Base-by-base conservation (phyloP, 2,113 vertebrate species). In the Machaerirhynchus nigripectus region DNA sequence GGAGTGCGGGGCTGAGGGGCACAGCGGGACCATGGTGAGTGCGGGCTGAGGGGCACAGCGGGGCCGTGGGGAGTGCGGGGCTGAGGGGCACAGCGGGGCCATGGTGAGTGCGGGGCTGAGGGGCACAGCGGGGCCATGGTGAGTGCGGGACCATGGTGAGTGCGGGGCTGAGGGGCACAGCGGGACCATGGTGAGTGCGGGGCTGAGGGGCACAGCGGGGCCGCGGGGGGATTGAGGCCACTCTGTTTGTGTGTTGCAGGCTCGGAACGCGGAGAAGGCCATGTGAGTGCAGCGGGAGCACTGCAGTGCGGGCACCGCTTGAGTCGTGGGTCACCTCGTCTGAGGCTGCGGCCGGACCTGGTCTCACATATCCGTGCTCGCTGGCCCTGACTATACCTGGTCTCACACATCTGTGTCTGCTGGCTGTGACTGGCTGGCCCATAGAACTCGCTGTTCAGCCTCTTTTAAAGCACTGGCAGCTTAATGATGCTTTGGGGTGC, bases 371-470 rank as follows among this genome's bases (percentile, higher is more conserved):
- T n/a, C 55, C 0, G 5, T 20, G 40, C 5, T 42, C 2, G 10
- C 60, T n/a, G 52, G 35, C 50, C 11, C 13, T 42, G 33, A 1
- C 47, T 15, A 5, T 6, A 1, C 12, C 15, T 24, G 23, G 5
- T 14, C 7, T 65, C 30, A 6, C 33, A 18, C 39, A 2, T 3
- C 2, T 4, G 20, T n/a, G 42, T 16, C 24, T 23, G 14, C 33
- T 9, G 61, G 23, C 60, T 5, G 7, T 20, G 73, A 6, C 52
- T 65, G 10, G 9, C 44, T 68, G 15, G 13, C 40, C 67, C 27
- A 0, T 0, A 18, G 47, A 20, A 31, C 40, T n/a, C 10, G 0
- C 40, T 30, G 4, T 10, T 26, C 24, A 7, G 33, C 30, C 17
- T 27, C 8, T 15, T 17, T 8, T 24, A 6, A 24, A 67, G 31